Evolutionary conservation across 1,140 invertebrate genomes (phyloP), one percentile per base, ranked within the genome.

Genomic region (Drosophila nigromelanica): DNA sequence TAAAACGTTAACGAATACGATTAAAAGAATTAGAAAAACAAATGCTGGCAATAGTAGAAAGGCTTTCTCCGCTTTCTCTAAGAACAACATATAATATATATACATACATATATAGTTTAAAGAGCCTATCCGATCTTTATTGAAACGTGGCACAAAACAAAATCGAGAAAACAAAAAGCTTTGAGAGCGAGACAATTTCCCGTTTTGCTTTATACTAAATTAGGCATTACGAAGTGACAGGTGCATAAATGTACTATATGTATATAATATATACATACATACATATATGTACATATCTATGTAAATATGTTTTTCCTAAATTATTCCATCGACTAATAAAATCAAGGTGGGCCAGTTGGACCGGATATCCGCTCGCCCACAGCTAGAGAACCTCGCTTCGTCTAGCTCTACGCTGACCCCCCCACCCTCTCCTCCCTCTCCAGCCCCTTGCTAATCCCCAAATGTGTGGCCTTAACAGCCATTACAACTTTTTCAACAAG

Each of bases 401-500:
- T 21, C 50, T 11, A 35, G 43, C 43, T 45, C 14, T n/a, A 12
- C 48, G 48, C 48, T 8, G 27, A 4, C 15, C 8, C 10, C 42
- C 12, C 43, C 18, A 18, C 18, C 18, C n/a, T 8, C 43, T 0
- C 43, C 12, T 21, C 5, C 21, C 18, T 8, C 21, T 6, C 6
- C 12, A 5, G 0, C 48, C n/a, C 30, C 14, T 51, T 18, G 30
- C n/a, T 30, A 48, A 30, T 48, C 47, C 48, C 33, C 48, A 4
- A 51, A 15, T 51, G 48, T 33, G 18, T 47, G 27, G 33, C 33
- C 18, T 27, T 39, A 15, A 8, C 56, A 14, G 40, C 40, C 37
- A 52, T 24, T 48, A 37, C 40, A 60, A 47, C 52, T 74, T 76
- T 69, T 48, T 5, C 27, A 45, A 14, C 63, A 51, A 69, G n/a